Evolutionary conservation across 2,797 vertebrate genomes (phyloP), one percentile per base, ranked within the genome.

Genomic region (Anniella stebbinsi): DNA sequence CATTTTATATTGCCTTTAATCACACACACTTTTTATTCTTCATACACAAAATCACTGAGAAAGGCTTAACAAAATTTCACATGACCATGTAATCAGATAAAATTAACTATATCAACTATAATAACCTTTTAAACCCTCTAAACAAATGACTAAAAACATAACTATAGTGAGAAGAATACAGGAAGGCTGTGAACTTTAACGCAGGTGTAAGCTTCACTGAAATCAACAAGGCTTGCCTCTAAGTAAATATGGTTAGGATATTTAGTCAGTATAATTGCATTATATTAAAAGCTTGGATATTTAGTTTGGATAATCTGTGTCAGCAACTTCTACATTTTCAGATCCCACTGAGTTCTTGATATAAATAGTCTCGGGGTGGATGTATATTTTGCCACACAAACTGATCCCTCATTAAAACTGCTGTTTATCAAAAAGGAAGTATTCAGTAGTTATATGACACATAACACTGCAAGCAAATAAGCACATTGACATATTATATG

Each of bases 1-100:
- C 51, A 89, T 57, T 90, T 90, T 57, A 33, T 83, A 57, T 33
- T 60, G 73, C 30, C 73, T 83, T 41, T 25, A 86, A 73, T 23
- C 5, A 25, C 60, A 23, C 23, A 25, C 38, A 72, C 57, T 86
- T 75, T 80, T 81, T 86, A n/a, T 72, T 60, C 48, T 89, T 57
- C n/a, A 45, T 63, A 28, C 36, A 60, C 21, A 85, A 87, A 83
- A 81, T 48, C 25, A 25, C 30, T 63, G 48, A 33, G 28, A 72
- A 85, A 60, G 38, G 17, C 36, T 81, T 75, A 36, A 41, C 13
- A 70, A 81, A 86, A 86, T 90, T 60, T 70, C 28, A 76, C 12
- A 76, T 57, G 30, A 41, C n/a, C 73, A 78, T 87, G 36, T n/a
- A 83, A 41, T 76, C 78, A 87, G 33, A 41, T 76, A 87, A 4